Conservation (phyloP, 2,797 vertebrate genomes). For the Masticophis lateralis region DNA sequence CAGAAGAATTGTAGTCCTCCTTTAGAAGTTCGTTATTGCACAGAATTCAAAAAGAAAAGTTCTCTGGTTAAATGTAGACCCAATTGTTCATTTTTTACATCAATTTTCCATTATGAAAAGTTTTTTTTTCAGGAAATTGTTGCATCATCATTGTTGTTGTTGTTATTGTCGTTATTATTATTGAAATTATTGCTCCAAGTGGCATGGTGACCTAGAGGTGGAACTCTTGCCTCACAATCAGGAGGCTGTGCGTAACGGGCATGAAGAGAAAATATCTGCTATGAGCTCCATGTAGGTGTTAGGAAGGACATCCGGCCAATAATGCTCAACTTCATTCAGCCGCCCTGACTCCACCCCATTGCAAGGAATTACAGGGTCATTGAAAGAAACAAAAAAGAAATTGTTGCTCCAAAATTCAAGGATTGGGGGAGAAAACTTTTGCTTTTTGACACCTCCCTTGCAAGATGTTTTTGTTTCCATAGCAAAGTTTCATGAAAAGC, state of each 20-base stretch:
- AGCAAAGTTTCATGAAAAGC: constrained; percentile 45
- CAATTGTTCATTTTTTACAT: background rate
- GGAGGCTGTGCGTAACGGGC: background rate
- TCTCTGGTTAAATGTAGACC: constrained; percentile 10
- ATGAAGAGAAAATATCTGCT: background rate
- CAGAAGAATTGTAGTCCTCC: background rate
- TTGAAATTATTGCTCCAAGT: background rate
- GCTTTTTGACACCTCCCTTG: constrained; percentile 37
- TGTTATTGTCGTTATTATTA: no score
- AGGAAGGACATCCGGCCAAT: background rate
- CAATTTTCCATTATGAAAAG: constrained; percentile 29
- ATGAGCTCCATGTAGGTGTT: background rate
- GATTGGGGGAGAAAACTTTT: background rate
- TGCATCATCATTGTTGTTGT: no score
- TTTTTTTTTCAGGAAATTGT: constrained; percentile 36
- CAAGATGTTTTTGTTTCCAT: constrained; percentile 48
- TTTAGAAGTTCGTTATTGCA: background rate
- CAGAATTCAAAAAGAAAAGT: background rate
- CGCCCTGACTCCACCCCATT: background rate
- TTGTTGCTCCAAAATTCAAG: constrained; percentile 35
- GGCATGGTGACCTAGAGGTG: background rate
- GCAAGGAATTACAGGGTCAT: background rate
- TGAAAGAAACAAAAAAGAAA: background rate
- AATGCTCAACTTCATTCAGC: background rate
- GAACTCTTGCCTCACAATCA: background rate